Percentiles rank a stretch among this genome's conserved stretches.
Conservation (phyloP, 2,888 invertebrate species). For the Caenorhabditis afra region DNA sequence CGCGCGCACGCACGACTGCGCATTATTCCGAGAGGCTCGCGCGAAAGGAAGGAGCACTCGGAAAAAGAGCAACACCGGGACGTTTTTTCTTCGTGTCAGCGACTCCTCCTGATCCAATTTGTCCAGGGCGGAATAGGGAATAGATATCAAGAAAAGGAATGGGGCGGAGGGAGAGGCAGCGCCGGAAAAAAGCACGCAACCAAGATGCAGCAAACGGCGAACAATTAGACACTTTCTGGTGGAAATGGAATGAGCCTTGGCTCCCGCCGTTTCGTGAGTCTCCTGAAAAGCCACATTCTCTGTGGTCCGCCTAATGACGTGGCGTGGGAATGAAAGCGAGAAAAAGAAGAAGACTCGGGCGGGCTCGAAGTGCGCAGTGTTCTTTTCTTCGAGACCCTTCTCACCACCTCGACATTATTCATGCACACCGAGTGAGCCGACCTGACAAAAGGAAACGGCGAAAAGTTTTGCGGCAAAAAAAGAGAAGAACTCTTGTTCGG, state of each 20-base stretch:
- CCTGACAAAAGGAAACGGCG: constrained; percentile 18
- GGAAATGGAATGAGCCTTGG: not conserved
- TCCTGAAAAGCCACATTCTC: not conserved
- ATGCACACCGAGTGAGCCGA: constrained; percentile 13
- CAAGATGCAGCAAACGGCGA: not conserved
- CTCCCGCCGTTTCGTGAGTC: no score
- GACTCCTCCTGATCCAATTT: constrained; percentile 44
- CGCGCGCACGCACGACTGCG: constrained; percentile 15
- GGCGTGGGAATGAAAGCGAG: constrained; percentile 7
- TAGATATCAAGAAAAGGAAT: constrained; percentile 38
- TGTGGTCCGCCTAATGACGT: not conserved
- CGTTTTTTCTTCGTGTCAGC: constrained; percentile 24
- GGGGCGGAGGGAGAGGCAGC: constrained; percentile 11
- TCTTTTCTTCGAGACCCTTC: constrained; percentile 10
- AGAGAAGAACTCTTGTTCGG: constrained; percentile 40
- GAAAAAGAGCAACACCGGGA: constrained; percentile 55
- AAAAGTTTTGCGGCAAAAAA: constrained; percentile 8
- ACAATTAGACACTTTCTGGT: constrained; percentile 3
- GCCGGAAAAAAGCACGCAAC: not conserved
- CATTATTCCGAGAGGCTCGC: not conserved
- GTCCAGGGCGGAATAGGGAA: constrained; percentile 16
- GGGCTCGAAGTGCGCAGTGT: constrained; percentile 12
- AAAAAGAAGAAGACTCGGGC: not conserved
- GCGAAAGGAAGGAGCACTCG: constrained; percentile 17
- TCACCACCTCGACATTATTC: constrained; percentile 8